Percentiles rank a stretch among this genome's conserved stretches.
phyloP scores from a whole-genome alignment of 2,113 vertebrate species.

The Pseudois nayaur region DNA sequence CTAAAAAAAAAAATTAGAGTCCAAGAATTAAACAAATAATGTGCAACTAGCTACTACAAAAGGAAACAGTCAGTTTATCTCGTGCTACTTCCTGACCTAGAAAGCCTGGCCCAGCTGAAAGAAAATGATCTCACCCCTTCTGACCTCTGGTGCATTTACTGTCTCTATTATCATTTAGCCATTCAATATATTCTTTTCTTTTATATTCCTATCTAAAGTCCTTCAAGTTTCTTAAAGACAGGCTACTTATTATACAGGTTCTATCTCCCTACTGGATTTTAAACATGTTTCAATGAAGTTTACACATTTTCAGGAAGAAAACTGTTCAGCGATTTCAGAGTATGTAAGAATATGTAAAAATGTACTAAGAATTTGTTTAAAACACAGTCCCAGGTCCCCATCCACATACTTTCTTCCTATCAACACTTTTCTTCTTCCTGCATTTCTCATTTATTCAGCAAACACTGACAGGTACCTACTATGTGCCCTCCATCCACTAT shows the following conservation, averaged over 20 bases:
- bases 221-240: not conserved
- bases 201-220: not conserved
- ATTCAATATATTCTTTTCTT: not conserved
- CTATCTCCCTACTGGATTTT: not conserved
- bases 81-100: not conserved
- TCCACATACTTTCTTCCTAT: not conserved
- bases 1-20: conserved; percentile 76
- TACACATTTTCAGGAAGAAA: not conserved
- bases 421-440: not conserved
- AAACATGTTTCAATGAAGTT: not conserved
- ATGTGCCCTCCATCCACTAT: not conserved
- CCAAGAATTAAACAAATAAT: conserved; percentile 44
- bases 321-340: not conserved
- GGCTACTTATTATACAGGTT: not conserved
- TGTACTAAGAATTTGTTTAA: not conserved
- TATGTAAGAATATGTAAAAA: not conserved
- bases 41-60: conserved; percentile 36
- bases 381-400: not conserved
- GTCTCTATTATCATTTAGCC: not conserved
- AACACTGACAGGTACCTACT: not conserved
- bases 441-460: not conserved
- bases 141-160: not conserved
- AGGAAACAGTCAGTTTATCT: conserved; percentile 25
- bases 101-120: not conserved
- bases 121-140: not conserved